A percentile compares a stretch with the other conserved stretches of the same genome.
Evolutionary conservation across 2,888 invertebrate species (phyloP).

Genomic region (Laspeyria flexula): DNA sequence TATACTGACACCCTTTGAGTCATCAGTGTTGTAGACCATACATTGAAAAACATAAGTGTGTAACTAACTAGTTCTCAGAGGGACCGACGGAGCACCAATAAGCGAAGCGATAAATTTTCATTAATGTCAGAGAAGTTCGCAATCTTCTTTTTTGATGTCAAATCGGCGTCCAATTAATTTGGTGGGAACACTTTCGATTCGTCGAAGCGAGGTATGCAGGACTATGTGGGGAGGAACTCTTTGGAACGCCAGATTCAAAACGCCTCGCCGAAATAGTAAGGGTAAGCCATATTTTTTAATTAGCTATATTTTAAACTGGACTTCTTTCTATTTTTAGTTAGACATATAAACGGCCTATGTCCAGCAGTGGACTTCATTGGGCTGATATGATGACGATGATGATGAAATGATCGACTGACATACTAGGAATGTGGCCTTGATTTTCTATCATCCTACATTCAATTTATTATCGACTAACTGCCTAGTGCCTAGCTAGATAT

Average conservation of each 20-base stretch:
- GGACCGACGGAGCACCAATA: conserved; percentile 3
- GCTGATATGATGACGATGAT: no score
- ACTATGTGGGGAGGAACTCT: conserved; percentile 52
- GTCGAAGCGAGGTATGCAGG: conserved; percentile 58
- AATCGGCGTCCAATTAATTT: conserved; percentile 62
- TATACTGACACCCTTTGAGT: no score
- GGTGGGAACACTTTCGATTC: conserved; percentile 62
- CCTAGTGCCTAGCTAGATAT: no score
- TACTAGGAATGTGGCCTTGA: no score
- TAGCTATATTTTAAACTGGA: not conserved
- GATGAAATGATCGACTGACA: no score
- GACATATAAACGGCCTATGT: no score
- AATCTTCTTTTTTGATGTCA: conserved; percentile 57
- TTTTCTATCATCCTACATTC: no score
- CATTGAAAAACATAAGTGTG: conserved; percentile 3
- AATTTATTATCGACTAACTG: no score
- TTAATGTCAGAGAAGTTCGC: conserved; percentile 32
- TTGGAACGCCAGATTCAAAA: conserved; percentile 26
- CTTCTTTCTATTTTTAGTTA: no score
- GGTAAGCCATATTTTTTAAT: not conserved
- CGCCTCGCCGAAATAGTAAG: conserved; percentile 20
- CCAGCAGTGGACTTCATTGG: no score
- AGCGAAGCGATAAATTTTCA: conserved; percentile 31
- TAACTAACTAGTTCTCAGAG: conserved; percentile 5
- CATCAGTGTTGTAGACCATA: not conserved